Conservation (phyloP, 1,140 invertebrate species). For the Drosophila ficusphila region DNA sequence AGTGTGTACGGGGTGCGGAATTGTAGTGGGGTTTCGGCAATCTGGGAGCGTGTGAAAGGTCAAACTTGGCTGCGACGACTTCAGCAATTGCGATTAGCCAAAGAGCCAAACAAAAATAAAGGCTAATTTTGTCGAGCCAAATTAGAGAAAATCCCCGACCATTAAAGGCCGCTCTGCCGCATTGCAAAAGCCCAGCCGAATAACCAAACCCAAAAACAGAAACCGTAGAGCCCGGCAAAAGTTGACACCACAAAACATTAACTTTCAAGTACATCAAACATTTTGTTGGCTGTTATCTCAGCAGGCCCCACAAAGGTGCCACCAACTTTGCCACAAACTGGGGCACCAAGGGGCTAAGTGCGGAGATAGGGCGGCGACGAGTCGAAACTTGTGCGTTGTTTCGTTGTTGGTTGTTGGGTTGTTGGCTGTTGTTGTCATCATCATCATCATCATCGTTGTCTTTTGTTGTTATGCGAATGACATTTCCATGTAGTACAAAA, state of each 20-base stretch:
- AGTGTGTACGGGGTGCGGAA: slow-evolving; percentile 45
- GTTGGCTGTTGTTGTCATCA: slow-evolving; percentile 18
- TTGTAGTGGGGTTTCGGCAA: background rate
- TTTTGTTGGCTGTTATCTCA: slow-evolving; percentile 74
- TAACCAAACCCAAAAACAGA: background rate
- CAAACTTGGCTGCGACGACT: slow-evolving; percentile 33
- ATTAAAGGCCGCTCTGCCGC: slow-evolving; percentile 45
- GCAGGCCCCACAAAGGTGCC: slow-evolving; percentile 66
- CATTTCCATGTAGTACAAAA: slow-evolving; percentile 81
- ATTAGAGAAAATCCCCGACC: slow-evolving; percentile 53
- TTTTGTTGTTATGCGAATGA: slow-evolving; percentile 76
- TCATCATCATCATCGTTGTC: slow-evolving; percentile 30
- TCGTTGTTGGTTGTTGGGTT: slow-evolving; percentile 47
- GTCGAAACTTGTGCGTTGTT: slow-evolving; percentile 78
- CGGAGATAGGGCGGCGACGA: slow-evolving; percentile 8
- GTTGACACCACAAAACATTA: slow-evolving; percentile 75
- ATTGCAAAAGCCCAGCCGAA: slow-evolving; percentile 34
- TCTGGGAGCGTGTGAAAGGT: slow-evolving; percentile 60
- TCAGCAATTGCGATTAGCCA: slow-evolving; percentile 17
- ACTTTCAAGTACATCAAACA: slow-evolving; percentile 80
- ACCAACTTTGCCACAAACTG: slow-evolving; percentile 71
- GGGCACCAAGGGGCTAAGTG: slow-evolving; percentile 14
- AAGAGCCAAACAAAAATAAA: slow-evolving; percentile 12
- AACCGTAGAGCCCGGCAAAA: slow-evolving; percentile 31
- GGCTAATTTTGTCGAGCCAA: slow-evolving; percentile 52